These are phyloP conservation scores for Agraylea sexmaculata DNA, from an alignment of 1,140 invertebrate genomes.

Conservation along the genomic window DNA sequence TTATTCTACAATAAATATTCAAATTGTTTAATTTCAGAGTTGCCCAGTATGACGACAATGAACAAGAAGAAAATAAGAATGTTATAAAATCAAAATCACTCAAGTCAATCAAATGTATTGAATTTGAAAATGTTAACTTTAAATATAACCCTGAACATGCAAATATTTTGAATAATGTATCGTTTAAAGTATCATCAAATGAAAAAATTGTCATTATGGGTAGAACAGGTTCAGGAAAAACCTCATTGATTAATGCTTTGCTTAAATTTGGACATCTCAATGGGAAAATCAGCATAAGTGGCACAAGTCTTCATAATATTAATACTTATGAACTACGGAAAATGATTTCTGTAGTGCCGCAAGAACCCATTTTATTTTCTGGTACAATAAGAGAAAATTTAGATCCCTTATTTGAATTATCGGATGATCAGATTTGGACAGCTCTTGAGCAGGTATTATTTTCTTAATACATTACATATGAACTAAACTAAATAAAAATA, in stretches of 20 bases:
- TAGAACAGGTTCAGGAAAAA: slow-evolving; percentile 55
- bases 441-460: slow-evolving; percentile 46
- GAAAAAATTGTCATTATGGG: slow-evolving; percentile 45
- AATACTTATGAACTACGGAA: slow-evolving; percentile 42
- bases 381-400: slow-evolving; percentile 44
- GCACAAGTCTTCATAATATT: slow-evolving; percentile 30
- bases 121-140: slow-evolving; percentile 40
- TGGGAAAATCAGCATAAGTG: slow-evolving; percentile 41
- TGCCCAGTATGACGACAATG: slow-evolving; percentile 32
- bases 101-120: slow-evolving; percentile 43
- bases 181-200: slow-evolving; percentile 39
- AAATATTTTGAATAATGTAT: slow-evolving; percentile 42
- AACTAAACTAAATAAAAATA: no score
- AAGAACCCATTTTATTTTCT: slow-evolving; percentile 53
- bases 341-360: slow-evolving; percentile 70
- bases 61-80: slow-evolving; percentile 28
- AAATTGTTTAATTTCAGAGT: slow-evolving; percentile 14
- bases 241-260: slow-evolving; percentile 48
- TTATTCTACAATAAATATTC: neutral
- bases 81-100: no score
- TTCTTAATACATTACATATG: slow-evolving; percentile 1
- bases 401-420: slow-evolving; percentile 48
- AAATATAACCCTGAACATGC: slow-evolving; percentile 36
- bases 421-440: slow-evolving; percentile 52
- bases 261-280: slow-evolving; percentile 40